phyloP scores from a whole-genome alignment of 2,797 vertebrate species.

The Sebastes cheni region DNA sequence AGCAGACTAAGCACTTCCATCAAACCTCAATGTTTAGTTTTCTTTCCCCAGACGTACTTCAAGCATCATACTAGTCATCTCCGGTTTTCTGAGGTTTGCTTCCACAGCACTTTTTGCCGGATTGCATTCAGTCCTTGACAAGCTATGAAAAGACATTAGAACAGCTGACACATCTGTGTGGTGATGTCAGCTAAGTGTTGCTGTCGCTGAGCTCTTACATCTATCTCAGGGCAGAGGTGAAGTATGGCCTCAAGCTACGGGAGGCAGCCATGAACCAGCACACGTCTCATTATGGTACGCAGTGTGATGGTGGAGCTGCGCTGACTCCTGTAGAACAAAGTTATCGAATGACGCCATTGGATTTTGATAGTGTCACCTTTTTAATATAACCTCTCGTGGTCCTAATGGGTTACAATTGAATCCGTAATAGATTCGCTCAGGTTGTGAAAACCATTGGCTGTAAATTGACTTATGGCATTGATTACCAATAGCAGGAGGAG shows the following conservation, averaged over 20 bases:
- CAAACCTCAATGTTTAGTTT: slow-evolving; percentile 30
- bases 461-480: slow-evolving; percentile 73
- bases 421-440: slow-evolving; percentile 61
- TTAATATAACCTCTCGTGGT: slow-evolving; percentile 38
- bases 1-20: slow-evolving; percentile 48
- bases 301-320: not conserved
- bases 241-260: slow-evolving; percentile 39
- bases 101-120: slow-evolving; percentile 30
- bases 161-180: slow-evolving; percentile 59
- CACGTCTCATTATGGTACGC: slow-evolving; percentile 7
- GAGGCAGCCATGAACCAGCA: slow-evolving; percentile 19
- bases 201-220: slow-evolving; percentile 60
- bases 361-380: slow-evolving; percentile 68
- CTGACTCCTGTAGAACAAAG: slow-evolving; percentile 25
- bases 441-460: slow-evolving; percentile 60
- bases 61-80: slow-evolving; percentile 32
- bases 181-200: slow-evolving; percentile 65
- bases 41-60: slow-evolving; percentile 9
- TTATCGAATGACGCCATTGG: slow-evolving; percentile 57
- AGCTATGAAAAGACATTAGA: slow-evolving; percentile 61
- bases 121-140: slow-evolving; percentile 58
- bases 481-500: slow-evolving; percentile 64
- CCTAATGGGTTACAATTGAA: slow-evolving; percentile 68
- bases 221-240: slow-evolving; percentile 63
- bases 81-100: slow-evolving; percentile 41